Evolutionary conservation across 2,113 vertebrate species (phyloP).

Genomic region (Melierax canorus): DNA sequence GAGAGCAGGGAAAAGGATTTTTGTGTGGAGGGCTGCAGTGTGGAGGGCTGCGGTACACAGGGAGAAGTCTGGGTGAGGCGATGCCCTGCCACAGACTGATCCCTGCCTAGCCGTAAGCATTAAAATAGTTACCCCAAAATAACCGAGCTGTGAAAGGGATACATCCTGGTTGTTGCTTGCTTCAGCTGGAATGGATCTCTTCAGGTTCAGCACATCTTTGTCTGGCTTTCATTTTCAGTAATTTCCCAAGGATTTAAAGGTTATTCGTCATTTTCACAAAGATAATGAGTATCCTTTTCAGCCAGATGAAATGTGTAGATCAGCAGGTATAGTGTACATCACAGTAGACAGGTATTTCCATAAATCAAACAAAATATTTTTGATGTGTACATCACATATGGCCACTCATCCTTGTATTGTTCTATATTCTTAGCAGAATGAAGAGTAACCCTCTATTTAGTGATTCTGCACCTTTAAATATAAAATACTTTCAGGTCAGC

Average conservation of each 20-base stretch:
- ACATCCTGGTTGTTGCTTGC: not conserved
- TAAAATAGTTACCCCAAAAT: not conserved
- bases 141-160: not conserved
- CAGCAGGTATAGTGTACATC: not conserved
- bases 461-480: not conserved
- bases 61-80: not conserved
- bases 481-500: not conserved
- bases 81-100: not conserved
- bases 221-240: not conserved
- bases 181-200: not conserved
- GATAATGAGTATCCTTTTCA: not conserved
- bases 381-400: not conserved
- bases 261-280: not conserved
- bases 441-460: not conserved
- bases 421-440: not conserved
- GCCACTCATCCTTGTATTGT: not conserved
- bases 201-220: not conserved
- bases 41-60: not conserved
- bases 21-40: not conserved
- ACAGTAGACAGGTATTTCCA: not conserved
- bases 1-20: not conserved
- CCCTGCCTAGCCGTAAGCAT: not conserved
- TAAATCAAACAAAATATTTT: not conserved
- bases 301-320: not conserved
- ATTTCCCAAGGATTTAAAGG: not conserved